Evolutionary conservation across 2,113 vertebrate genomes (phyloP), one percentile per base, ranked within the genome.

Genomic region (Rhadina sibilatrix): DNA sequence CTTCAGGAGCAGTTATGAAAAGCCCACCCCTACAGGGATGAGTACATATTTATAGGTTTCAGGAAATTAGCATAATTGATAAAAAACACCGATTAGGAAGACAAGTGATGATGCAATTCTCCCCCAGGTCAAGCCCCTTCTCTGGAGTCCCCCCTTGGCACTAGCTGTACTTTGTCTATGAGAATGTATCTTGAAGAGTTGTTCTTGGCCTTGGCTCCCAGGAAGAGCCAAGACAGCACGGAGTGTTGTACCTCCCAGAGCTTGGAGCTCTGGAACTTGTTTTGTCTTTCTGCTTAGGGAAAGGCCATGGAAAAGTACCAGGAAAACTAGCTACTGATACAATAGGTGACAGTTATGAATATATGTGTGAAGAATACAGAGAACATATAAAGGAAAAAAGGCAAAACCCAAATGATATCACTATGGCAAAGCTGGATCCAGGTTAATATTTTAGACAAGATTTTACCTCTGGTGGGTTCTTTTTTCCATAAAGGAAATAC

Each of bases 161-260:
- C 5, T 11, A 15, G 30, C 4, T 40, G 46, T 33, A 16, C 17
- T 50, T 25, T 15, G 4, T 63, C 13, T 12, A 33, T 50, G 10
- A 50, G 12, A 49, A 40, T 27, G 18, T 6, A 21, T 21, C 10
- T 50, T 2, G 0, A 40, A 61, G 46, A 5, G 7, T 12, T 21
- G 22, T 6, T 40, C 59, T 78, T 1, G 0, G 11, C 37, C 11
- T 21, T 25, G 8, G 30, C 4, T 50, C 13, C 35, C 13, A 3
- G 12, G 23, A 63, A n/a, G 10, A n/a, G 4, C 8, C 23, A 27
- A 50, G 46, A 52, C 2, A 16, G 8, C 13, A 12, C 4, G 3
- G 22, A 6, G 10, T 17, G 14, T 77, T 33, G 7, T 33, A 40
- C 17, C 22, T 11, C 6, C 8, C 3, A 14, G 23, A 18, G 17